These are phyloP conservation scores for Vidua chalybeata DNA, from an alignment of 2,113 vertebrate species.

Conservation along the genomic window DNA sequence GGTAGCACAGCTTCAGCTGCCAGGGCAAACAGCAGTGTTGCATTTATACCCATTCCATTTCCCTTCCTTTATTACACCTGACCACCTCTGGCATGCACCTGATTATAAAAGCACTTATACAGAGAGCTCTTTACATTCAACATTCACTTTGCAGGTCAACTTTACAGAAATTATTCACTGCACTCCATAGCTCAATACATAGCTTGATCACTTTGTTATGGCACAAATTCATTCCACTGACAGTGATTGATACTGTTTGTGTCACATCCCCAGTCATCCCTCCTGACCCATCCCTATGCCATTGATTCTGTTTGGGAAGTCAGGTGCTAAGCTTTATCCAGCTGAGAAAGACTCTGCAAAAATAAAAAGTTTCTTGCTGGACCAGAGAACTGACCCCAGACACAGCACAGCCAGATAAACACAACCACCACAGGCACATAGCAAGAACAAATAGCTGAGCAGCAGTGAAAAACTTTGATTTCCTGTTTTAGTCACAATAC, in stretches of 20 bases:
- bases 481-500: neutral
- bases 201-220: neutral
- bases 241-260: neutral
- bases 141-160: neutral
- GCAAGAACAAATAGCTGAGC: neutral
- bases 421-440: accelerated
- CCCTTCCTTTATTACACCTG: neutral
- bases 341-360: neutral
- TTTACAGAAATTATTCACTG: neutral
- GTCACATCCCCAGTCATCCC: neutral
- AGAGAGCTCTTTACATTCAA: neutral
- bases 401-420: neutral
- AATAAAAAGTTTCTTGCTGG: neutral
- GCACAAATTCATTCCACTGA: neutral
- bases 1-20: neutral
- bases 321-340: neutral
- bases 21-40: neutral
- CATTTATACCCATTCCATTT: neutral
- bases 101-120: neutral
- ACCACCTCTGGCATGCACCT: neutral
- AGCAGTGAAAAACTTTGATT: neutral
- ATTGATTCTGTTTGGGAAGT: neutral
- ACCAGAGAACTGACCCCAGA: neutral
- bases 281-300: neutral
- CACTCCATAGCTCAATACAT: neutral